Evolutionary conservation across 2,888 invertebrate species (phyloP).

Genomic region (Ochlodes sylvanus): DNA sequence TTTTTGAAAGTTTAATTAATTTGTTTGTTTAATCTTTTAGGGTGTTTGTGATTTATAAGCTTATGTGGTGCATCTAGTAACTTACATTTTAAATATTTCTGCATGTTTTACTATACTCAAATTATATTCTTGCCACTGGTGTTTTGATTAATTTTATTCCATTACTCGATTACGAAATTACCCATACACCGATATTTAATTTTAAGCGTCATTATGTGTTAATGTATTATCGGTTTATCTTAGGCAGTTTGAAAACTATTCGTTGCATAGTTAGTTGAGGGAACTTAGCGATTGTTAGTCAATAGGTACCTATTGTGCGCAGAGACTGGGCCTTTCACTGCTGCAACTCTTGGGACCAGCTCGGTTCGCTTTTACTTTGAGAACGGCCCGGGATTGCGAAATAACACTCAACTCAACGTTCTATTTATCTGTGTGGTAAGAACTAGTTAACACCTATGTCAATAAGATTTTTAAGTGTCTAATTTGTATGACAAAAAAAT

Average conservation of each 20-base stretch:
- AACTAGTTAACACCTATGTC: neutral
- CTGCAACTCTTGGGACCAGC: constrained; percentile 13
- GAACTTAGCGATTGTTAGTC: constrained; percentile 1
- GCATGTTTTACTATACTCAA: neutral
- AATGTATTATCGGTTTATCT: neutral
- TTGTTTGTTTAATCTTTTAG: neutral
- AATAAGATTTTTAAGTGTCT: neutral
- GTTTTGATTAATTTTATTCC: too few relatives aligned
- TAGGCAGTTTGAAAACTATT: neutral
- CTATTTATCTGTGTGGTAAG: neutral
- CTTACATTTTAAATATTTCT: neutral
- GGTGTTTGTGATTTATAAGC: neutral
- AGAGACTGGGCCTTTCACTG: constrained; percentile 15
- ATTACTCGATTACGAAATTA: too few relatives aligned
- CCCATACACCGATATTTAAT: too few relatives aligned
- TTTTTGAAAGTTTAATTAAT: neutral
- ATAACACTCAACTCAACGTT: neutral
- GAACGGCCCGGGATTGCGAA: neutral
- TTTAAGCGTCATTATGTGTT: neutral
- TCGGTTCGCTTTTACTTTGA: constrained; percentile 11
- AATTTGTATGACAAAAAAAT: neutral
- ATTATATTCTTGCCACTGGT: neutral
- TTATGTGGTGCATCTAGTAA: neutral
- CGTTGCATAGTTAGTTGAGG: neutral
- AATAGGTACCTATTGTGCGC: constrained; percentile 6